Percentiles rank a stretch among this genome's conserved stretches.
These are phyloP conservation scores for Falco punctatus DNA, from an alignment of 2,113 vertebrate genomes.

Conservation along the genomic window DNA sequence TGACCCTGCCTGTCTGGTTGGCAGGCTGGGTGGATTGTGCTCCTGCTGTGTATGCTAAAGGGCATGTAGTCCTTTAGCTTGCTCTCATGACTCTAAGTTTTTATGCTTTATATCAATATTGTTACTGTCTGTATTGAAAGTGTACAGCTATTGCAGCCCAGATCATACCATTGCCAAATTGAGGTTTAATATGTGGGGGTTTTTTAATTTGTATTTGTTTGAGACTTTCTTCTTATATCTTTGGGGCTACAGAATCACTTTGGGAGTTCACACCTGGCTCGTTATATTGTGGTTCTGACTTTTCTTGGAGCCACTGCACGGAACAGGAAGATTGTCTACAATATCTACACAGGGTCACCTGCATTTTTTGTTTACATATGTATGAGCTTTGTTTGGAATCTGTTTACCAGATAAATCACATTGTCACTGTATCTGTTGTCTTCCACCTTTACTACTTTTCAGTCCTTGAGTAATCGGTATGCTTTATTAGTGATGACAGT, in stretches of 20 bases:
- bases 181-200: not conserved
- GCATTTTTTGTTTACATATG: not conserved
- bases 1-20: not conserved
- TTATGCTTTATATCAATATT: not conserved
- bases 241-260: not conserved
- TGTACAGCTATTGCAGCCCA: not conserved
- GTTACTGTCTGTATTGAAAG: not conserved
- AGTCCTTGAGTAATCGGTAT: not conserved
- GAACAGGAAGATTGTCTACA: not conserved
- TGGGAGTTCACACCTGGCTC: not conserved
- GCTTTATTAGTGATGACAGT: not conserved
- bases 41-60: not conserved
- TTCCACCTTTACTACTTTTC: not conserved
- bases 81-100: not conserved
- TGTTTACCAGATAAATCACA: not conserved
- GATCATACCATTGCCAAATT: not conserved
- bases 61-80: not conserved
- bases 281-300: not conserved
- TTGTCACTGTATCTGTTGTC: not conserved
- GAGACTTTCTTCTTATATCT: not conserved
- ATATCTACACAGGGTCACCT: not conserved
- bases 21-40: not conserved
- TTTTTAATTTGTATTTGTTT: not conserved
- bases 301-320: not conserved
- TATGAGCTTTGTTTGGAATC: not conserved